Percentiles rank a stretch among this genome's conserved stretches.
Conservation (phyloP, 2,888 invertebrate species). For the Euproctis similis region DNA sequence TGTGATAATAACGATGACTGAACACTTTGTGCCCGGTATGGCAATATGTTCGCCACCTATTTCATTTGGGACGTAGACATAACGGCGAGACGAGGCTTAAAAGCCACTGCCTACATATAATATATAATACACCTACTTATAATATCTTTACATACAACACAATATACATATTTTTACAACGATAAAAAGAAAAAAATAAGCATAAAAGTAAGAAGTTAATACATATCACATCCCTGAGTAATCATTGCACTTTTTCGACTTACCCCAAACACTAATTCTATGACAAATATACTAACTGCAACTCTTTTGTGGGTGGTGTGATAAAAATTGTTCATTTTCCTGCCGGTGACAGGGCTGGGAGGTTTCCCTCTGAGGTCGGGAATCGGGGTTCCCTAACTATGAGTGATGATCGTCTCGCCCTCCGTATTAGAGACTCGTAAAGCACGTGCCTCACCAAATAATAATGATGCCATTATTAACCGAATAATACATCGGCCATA, state of each 20-base stretch:
- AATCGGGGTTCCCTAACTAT: conserved; percentile 50
- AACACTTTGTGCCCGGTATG: no score
- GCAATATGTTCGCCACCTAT: no score
- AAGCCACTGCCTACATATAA: no score
- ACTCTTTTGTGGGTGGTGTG: conserved; percentile 65
- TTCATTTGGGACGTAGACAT: no score
- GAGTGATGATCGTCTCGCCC: conserved; percentile 66
- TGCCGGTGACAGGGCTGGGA: conserved; percentile 45
- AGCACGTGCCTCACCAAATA: conserved; percentile 45
- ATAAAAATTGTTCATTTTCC: conserved; percentile 65
- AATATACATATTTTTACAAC: no score
- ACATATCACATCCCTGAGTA: conserved; percentile 46
- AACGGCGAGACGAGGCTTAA: no score
- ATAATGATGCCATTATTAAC: no score
- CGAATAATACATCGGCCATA: no score
- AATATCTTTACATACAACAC: no score
- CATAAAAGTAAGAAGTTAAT: conserved; percentile 43
- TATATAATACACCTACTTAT: no score
- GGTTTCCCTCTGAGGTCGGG: conserved; percentile 32
- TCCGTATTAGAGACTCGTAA: conserved; percentile 43
- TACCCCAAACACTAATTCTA: conserved; percentile 50
- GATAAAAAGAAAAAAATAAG: conserved; percentile 1
- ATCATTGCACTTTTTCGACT: conserved; percentile 35
- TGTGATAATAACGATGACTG: no score
- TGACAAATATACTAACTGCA: conserved; percentile 64